These are phyloP conservation scores for Heteromyza rotundicornis DNA, from an alignment of 2,888 invertebrate species.

Conservation along the genomic window DNA sequence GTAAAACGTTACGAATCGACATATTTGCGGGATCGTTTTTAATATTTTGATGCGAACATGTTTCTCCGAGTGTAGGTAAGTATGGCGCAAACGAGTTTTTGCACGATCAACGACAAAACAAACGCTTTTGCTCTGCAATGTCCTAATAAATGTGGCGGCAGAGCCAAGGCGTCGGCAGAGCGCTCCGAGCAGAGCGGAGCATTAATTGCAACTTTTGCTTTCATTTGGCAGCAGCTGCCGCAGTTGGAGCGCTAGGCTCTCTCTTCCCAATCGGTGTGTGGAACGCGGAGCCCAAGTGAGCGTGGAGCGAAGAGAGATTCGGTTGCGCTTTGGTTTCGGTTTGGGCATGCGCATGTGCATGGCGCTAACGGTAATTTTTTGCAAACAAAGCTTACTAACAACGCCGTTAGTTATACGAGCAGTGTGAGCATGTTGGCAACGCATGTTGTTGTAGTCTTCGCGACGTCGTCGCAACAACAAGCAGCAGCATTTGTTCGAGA, in stretches of 20 bases:
- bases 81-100: background rate
- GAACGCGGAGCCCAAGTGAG: background rate
- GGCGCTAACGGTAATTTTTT: conserved; percentile 55
- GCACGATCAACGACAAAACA: background rate
- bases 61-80: background rate
- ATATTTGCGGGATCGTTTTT: no score
- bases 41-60: background rate
- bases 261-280: background rate
- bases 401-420: conserved; percentile 1
- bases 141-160: background rate
- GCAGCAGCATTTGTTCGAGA: no score
- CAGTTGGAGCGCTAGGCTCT: background rate
- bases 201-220: conserved; percentile 8
- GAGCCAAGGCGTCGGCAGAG: background rate
- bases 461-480: no score
- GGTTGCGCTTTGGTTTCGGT: background rate
- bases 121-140: background rate
- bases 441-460: no score
- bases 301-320: background rate
- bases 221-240: background rate
- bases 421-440: no score
- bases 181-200: background rate
- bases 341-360: conserved; percentile 21
- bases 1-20: no score
- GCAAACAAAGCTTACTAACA: background rate